These are phyloP conservation scores for Micropterix aruncella DNA, from an alignment of 2,888 invertebrate genomes.

Conservation along the genomic window DNA sequence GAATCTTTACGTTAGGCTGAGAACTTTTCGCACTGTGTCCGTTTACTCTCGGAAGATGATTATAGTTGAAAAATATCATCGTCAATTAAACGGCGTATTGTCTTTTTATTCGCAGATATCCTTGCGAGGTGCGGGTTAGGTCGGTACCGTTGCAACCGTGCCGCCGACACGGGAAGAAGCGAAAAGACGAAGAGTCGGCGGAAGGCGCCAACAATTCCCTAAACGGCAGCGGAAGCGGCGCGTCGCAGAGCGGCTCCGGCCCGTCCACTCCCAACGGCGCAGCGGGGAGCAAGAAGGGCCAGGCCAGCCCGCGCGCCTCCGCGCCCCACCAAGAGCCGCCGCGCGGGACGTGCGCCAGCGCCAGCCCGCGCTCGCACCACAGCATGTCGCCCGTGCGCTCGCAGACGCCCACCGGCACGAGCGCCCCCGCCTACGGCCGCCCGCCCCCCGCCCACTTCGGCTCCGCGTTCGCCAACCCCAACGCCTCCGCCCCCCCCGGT, in stretches of 20 bases:
- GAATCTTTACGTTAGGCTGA: constrained; percentile 4
- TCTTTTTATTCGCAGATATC: constrained; percentile 46
- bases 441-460: constrained; percentile 23
- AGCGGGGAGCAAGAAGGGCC: constrained; percentile 21
- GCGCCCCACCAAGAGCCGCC: constrained; percentile 18
- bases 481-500: constrained; percentile 25
- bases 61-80: too few relatives aligned
- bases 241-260: background rate
- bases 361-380: constrained; percentile 35
- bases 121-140: constrained; percentile 75
- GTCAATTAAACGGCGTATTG: constrained; percentile 18
- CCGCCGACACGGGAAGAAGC: constrained; percentile 62
- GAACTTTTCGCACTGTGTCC: constrained; percentile 8
- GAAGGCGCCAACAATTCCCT: constrained; percentile 21
- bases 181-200: constrained; percentile 54
- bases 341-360: constrained; percentile 17
- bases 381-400: constrained; percentile 41
- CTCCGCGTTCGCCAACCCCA: constrained; percentile 33
- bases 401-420: constrained; percentile 25
- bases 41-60: constrained; percentile 1
- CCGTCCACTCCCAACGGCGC: constrained; percentile 4
- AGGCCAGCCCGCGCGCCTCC: constrained; percentile 29
- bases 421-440: constrained; percentile 21
- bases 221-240: constrained; percentile 2
- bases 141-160: constrained; percentile 77